Base-by-base conservation (phyloP, 2,888 invertebrate genomes). In the Chrysomela aeneicollis region DNA sequence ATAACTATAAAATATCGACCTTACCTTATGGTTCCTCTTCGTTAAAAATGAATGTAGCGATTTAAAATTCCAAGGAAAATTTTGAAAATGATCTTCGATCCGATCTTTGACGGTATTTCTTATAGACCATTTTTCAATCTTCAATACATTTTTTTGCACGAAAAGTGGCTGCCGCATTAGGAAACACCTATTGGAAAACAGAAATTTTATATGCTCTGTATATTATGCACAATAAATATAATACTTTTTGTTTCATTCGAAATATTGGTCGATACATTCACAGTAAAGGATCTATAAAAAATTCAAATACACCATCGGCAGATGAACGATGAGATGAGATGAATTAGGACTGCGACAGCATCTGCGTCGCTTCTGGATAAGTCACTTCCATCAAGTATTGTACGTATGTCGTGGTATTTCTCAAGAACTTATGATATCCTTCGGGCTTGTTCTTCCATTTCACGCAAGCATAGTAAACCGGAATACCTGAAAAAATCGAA, bases 391-490 rank as follows among this genome's bases (percentile, higher is more conserved):
- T 88, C 30, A 89, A 75, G 73, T 87, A 86, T 76, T 90, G 89
- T 65, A 89, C 83, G 74, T 87, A 84, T 74, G 85, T 83, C 17
- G 90, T 84, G 54, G 87, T 73, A 60, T 80, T 82, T 26, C 82
- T 82, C 0, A 88, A 87, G 58, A 85, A 74, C 0, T 78, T 80
- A 57, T 87, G 83, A 74, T 88, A 89, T 47, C 80, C 77, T 59
- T 82, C 79, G 0, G 89, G 88, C 76, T 90, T 90, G 42, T 84
- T 83, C 71, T 87, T 84, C 87, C 89, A 89, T 76, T 87, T 87
- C 15, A 91, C 87, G 74, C 89, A 90, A 0, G 92, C 73, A 74
- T 91, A 90, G 81, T 94, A 95, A 8, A 94, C 90, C 6, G 95
- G 95, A 68, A 95, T 86, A 22, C 94, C 89, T 70, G 84, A 63